These are phyloP conservation scores for Bombus vancouverensis DNA, from an alignment of 1,140 invertebrate species.

Conservation along the genomic window DNA sequence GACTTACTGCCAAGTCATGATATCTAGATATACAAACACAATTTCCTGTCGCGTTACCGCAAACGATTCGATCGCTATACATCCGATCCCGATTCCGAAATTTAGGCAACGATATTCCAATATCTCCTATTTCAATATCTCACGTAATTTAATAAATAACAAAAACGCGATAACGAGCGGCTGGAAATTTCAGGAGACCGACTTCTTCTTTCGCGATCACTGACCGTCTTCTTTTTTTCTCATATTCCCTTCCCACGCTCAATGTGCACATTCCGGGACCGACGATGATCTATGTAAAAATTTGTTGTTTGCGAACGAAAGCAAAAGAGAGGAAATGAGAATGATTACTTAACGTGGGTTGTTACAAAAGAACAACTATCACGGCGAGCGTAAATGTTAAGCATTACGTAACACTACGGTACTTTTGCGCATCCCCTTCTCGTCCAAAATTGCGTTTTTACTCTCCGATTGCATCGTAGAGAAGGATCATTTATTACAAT, in stretches of 20 bases:
- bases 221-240: slow-evolving; percentile 18
- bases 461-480: slow-evolving; percentile 70
- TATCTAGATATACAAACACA: not conserved
- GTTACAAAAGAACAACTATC: not conserved
- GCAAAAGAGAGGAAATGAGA: not conserved
- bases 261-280: slow-evolving; percentile 9
- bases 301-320: not conserved
- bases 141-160: not conserved
- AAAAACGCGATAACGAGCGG: not conserved
- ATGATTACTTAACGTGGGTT: not conserved
- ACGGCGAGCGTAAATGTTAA: slow-evolving; percentile 35
- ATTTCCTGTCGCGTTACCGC: slow-evolving; percentile 13
- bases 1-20: slow-evolving; percentile 43
- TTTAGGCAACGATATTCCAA: not conserved
- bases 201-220: slow-evolving; percentile 42
- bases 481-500: slow-evolving; percentile 77
- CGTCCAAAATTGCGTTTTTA: slow-evolving; percentile 58
- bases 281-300: not conserved
- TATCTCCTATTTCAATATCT: not conserved
- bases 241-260: slow-evolving; percentile 10
- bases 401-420: slow-evolving; percentile 56
- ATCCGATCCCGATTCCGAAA: not conserved
- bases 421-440: slow-evolving; percentile 56
- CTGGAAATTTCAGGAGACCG: slow-evolving; percentile 44
- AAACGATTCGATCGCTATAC: slow-evolving; percentile 10